These are phyloP conservation scores for Synanthedon myopaeformis DNA, from an alignment of 2,888 invertebrate species.

Conservation along the genomic window DNA sequence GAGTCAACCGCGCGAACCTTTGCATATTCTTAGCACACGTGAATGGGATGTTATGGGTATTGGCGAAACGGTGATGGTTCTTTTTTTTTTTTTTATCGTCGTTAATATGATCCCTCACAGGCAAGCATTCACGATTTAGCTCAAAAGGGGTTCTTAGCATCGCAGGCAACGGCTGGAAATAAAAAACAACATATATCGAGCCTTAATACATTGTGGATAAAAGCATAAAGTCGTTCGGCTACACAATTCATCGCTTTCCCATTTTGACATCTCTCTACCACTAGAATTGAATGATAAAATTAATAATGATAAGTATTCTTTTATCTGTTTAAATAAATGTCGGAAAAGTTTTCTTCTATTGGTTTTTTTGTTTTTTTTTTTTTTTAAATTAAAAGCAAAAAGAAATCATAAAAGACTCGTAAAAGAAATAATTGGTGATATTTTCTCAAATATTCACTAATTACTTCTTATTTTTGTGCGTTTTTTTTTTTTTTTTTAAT, in stretches of 20 bases:
- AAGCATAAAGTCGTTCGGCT: slow-evolving; percentile 33
- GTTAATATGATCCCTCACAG: slow-evolving; percentile 70
- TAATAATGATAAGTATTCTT: too few species aligned
- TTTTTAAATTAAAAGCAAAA: too few species aligned
- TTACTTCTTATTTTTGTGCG: too few species aligned
- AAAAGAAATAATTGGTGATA: too few species aligned
- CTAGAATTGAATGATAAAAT: too few species aligned
- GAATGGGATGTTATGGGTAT: slow-evolving; percentile 60
- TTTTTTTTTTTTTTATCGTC: slow-evolving; percentile 48
- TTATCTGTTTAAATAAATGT: too few species aligned
- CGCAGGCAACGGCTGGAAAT: slow-evolving; percentile 72
- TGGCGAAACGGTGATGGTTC: slow-evolving; percentile 65
- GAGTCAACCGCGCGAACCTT: slow-evolving; percentile 27
- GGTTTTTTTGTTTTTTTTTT: too few species aligned
- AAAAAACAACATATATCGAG: slow-evolving; percentile 71
- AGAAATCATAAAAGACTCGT: too few species aligned
- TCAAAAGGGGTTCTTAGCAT: slow-evolving; percentile 70
- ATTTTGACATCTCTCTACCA: neutral
- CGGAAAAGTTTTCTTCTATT: too few species aligned
- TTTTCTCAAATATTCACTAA: too few species aligned
- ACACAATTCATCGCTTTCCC: slow-evolving; percentile 43
- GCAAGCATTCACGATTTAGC: slow-evolving; percentile 71
- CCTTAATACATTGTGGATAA: slow-evolving; percentile 60
- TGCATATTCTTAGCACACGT: slow-evolving; percentile 58
- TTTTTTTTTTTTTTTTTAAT: too few species aligned